Base-by-base conservation (phyloP, 1,140 invertebrate genomes). In the Drosophila lowei region DNA sequence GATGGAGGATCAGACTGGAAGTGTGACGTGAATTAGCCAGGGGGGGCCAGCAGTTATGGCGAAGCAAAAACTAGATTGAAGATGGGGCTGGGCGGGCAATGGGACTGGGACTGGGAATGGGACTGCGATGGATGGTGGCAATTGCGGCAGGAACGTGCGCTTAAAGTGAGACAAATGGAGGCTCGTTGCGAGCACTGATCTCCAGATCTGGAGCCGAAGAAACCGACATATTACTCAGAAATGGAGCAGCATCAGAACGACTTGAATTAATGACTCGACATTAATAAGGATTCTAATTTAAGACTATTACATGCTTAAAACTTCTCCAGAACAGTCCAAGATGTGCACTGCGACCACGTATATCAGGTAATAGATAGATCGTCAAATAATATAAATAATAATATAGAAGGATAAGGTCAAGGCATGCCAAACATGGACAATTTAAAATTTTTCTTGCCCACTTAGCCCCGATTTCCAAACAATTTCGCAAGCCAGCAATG, bases 11-110 rank as follows among this genome's bases (percentile, higher is more conserved):
- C 66, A 73, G 63, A 44, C 62, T 54, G 56, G 49, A 80, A 85
- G 80, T 86, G 77, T 86, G 83, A 75, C 64, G 68, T 67, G 77
- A 70, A 86, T 86, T 86, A 81, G 68, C 77, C 64, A 67, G 56
- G 63, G 65, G 65, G 65, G 48, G 65, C 49, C 61, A 60, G 59
- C 49, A 76, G 54, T 42, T 57, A 55, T 47, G 65, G 44, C 16
- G 50, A 25, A 75, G 53, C 43, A 53, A 49, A 49, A 75, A 53
- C 50, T 48, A 59, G 44, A 73, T 48, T 72, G 54, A 47, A 42
- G 18, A 44, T 73, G 57, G 72, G 68, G 63, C 64, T 57, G 66
- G 63, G 63, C 63, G 18, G 25, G 34, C 50, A 67, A 56, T 55
- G 64, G 62, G 23, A 23, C 23, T 23, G 3, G 23, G 23, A 23